Base-by-base conservation (phyloP, 2,113 vertebrate genomes). In the Phrynosoma blainvillii region DNA sequence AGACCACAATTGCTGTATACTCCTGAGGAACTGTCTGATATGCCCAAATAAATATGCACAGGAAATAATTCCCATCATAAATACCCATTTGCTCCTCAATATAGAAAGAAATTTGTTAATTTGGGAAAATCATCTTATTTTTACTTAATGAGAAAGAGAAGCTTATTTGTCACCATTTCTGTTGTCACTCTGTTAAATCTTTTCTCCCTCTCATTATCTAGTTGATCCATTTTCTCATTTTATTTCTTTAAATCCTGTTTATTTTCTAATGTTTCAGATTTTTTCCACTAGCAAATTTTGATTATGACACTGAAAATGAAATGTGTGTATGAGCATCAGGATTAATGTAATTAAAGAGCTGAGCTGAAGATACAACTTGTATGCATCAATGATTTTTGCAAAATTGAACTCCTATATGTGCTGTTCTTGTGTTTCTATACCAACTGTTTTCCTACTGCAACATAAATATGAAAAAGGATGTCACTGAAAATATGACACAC, bases 61-160 rank as follows among this genome's bases (percentile, higher is more conserved):
- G 65, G n/a, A 93, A 94, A 93, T 0, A 1, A 71, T 20, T n/a
- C 82, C 91, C 52, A n/a, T 68, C 71, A 1, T 47, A 86, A 93
- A 90, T 87, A 87, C 14, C 0, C 12, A 1, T 94, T 89, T 2
- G 1, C 8, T 2, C 3, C 23, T 52, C 71, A 76, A 2, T 1
- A 1, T n/a, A 30, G 12, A 56, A 89, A 87, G 4, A 81, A 32
- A 16, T 68, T 18, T 25, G 71, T 76, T 59, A 0, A 1, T 90
- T 89, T 82, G 84, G 84, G 62, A 86, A 90, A 79, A 74, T 6
- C 1, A 52, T 91, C 75, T 87, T 65, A 36, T 81, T 81, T 81
- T 81, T 2, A 6, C 8, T 1, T 23, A 90, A 0, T 23, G 85
- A 16, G n/a, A 1, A 18, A 78, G 36, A 92, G 81, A 89, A 86